These are phyloP conservation scores for Selenia dentaria DNA, from an alignment of 2,888 invertebrate genomes.

Conservation along the genomic window DNA sequence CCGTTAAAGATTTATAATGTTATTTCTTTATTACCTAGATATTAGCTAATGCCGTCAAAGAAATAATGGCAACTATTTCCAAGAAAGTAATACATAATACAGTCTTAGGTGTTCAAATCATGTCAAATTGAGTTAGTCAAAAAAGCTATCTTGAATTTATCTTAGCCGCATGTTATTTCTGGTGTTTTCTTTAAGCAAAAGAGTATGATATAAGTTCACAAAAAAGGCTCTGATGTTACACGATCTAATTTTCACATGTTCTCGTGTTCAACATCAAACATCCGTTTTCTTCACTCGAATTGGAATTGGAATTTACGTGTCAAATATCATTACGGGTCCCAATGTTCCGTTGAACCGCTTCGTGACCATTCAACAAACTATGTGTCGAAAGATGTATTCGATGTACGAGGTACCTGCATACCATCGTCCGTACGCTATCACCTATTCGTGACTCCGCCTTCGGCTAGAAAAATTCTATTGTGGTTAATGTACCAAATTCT, in stretches of 20 bases:
- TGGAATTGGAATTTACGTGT: conserved; percentile 41
- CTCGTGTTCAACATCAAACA: conserved; percentile 24
- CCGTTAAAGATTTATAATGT: conserved; percentile 23
- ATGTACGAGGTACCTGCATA: conserved; percentile 53
- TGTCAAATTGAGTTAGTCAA: too few relatives aligned
- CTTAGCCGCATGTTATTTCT: too few relatives aligned
- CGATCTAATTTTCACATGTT: conserved; percentile 32
- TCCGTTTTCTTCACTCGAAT: conserved; percentile 30
- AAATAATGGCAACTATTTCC: neutral
- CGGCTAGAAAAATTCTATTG: conserved; percentile 80
- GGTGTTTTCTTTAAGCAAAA: too few relatives aligned
- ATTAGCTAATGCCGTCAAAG: neutral
- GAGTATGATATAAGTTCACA: too few relatives aligned
- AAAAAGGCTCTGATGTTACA: too few relatives aligned
- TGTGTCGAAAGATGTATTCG: conserved; percentile 57
- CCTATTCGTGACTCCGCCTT: conserved; percentile 68
- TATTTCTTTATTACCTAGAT: conserved; percentile 9
- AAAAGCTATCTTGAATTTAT: too few relatives aligned
- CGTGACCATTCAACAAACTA: conserved; percentile 57
- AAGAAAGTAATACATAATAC: neutral
- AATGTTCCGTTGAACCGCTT: conserved; percentile 55
- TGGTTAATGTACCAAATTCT: conserved; percentile 81
- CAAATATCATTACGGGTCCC: conserved; percentile 45
- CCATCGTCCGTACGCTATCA: conserved; percentile 43
- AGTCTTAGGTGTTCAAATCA: neutral